Evolutionary conservation across 2,113 vertebrate genomes (phyloP), one percentile per base, ranked within the genome.

Genomic region (Galemys pyrenaicus): DNA sequence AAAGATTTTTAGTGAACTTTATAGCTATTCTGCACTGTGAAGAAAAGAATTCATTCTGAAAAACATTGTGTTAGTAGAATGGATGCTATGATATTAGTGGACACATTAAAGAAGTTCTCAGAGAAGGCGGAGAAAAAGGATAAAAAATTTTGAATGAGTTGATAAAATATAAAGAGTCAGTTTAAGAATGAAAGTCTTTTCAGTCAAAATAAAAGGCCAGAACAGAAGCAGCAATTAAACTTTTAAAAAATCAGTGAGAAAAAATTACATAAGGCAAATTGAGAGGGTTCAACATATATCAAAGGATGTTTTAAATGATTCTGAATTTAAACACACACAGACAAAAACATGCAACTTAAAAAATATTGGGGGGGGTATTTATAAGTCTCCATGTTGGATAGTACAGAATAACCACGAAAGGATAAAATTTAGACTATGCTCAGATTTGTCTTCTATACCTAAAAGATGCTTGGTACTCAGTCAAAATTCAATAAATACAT

Each of bases 181-280:
- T 89, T 77, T 82, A 37, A 73, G 7, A 94, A 86, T 75, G 68
- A 67, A 91, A 89, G 54, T 80, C 2, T 64, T 75, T 70, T 73
- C 39, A 6, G 41, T n/a, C 28, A 89, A 87, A 89, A 73, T 1
- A 5, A 4, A 11, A 13, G 86, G 30, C 11, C 73, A 24, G 30
- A 93, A 85, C 8, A 94, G 30, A 81, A 86, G 11, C 32, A 89
- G 75, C n/a, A 79, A 82, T 83, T 49, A 94, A 90, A 78, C 17
- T 44, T 87, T 49, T 67, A 16, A 30, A 54, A 89, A 62, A 83
- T 54, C 5, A 79, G 35, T 41, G 56, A 87, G 20, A 56, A 81
- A 74, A 83, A 65, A 62, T 6, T 46, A 30, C 22, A 68, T 16
- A 75, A 86, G 37, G 26, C 16, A 81, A 35, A 78, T 22, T 74